Evolutionary conservation across 2,888 invertebrate genomes (phyloP), one percentile per base, ranked within the genome.

Genomic region (Corythucha ciliata): DNA sequence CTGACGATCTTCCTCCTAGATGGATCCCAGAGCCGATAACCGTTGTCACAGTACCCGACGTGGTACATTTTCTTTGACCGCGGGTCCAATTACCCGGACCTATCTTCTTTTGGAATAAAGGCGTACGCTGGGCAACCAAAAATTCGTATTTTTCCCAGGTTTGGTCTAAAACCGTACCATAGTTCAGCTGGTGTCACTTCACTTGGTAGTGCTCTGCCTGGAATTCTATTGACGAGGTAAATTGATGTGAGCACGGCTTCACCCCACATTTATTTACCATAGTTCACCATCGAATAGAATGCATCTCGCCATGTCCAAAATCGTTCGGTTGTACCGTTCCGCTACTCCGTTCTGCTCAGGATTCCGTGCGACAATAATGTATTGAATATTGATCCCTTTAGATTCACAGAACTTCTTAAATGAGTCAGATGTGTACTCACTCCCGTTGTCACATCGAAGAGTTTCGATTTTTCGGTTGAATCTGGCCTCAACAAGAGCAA

Each of bases 191-290:
- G 40, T 16, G 48, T 40, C 12, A 29, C 32, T 16, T 22, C 21
- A 6, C 29, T 16, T 16, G 48, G 48, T 27, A 59, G 5, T 14
- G 48, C 54, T 21, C 42, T 46, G 12, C 56, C 57, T 26, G 49
- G 54, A 26, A 37, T 44, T 62, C 64, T 57, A 45, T 66, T 64
- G 18, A 56, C 12, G n/a, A 63, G 41, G 50, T 63, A 63, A 22
- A 60, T 45, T 33, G 62, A 55, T 25, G 56, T 54, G 14, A 51
- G 26, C 5, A 60, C 53, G 26, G 66, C 67, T 53, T 67, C 64
- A 40, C 62, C 63, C 63, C 62, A 64, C 53, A 64, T 50, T 18
- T 58, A 26, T 55, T 63, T 62, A 6, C 27, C 10, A 8, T n/a
- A 61, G 6, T 22, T 50, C 40, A 1, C 59, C 56, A 22, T 65